Percentiles rank a stretch among this genome's conserved stretches.
These are phyloP conservation scores for Stercorarius parasiticus DNA, from an alignment of 2,113 vertebrate species.

Conservation along the genomic window DNA sequence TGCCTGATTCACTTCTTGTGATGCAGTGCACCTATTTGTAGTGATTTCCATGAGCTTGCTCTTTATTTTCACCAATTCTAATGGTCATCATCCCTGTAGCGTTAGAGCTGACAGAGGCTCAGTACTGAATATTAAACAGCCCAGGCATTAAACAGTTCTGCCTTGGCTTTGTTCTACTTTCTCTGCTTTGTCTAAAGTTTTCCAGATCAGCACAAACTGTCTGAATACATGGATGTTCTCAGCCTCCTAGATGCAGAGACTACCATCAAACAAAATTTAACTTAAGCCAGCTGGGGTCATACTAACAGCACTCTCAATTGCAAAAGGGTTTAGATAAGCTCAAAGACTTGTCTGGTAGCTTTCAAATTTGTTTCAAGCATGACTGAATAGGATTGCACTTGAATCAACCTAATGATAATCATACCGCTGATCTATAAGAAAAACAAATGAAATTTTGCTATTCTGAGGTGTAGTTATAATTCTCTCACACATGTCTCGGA, in stretches of 20 bases:
- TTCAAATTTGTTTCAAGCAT: neutral
- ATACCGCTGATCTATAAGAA: neutral
- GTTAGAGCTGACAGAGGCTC: neutral
- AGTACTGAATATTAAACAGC: neutral
- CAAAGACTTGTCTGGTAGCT: neutral
- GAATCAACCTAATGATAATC: neutral
- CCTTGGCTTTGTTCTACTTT: neutral
- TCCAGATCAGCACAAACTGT: neutral
- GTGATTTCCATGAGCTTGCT: neutral
- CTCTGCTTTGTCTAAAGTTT: neutral
- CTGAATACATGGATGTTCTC: neutral
- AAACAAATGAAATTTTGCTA: neutral
- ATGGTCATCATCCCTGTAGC: neutral
- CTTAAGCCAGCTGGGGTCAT: neutral
- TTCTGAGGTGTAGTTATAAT: neutral
- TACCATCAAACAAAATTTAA: neutral
- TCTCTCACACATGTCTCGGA: rapidly evolving
- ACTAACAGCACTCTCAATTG: neutral
- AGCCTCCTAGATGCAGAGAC: neutral
- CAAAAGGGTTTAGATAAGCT: neutral
- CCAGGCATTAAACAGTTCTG: neutral
- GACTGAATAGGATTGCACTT: neutral
- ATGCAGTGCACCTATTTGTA: neutral
- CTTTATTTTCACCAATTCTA: neutral
- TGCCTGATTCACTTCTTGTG: neutral